A percentile compares a stretch with the other conserved stretches of the same genome.
Evolutionary conservation across 2,113 vertebrate genomes (phyloP).

Genomic region (Ciconia boyciana): DNA sequence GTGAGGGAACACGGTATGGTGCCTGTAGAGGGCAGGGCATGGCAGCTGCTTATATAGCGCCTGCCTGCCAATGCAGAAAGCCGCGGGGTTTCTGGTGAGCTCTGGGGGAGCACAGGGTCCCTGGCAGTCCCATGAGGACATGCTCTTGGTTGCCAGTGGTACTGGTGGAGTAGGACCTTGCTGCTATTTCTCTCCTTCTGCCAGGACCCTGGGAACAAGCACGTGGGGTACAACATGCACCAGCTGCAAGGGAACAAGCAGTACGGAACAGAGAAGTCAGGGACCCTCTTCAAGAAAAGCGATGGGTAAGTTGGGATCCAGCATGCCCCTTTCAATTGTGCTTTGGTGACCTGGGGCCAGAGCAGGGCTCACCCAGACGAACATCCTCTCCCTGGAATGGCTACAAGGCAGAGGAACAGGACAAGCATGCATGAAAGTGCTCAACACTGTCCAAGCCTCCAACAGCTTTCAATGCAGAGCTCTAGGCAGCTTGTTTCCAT

Average conservation of each 20-base stretch:
- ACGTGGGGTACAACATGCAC: constrained; percentile 70
- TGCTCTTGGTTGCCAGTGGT: neutral
- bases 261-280: constrained; percentile 69
- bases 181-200: neutral
- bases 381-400: neutral
- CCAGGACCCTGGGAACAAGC: constrained; percentile 68
- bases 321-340: neutral
- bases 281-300: constrained; percentile 75
- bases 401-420: neutral
- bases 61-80: neutral
- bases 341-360: neutral
- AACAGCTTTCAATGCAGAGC: neutral
- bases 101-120: neutral
- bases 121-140: neutral
- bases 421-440: neutral
- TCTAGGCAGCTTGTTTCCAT: neutral
- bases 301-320: constrained; percentile 56
- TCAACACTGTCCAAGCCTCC: neutral
- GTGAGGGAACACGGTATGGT: rapidly evolving
- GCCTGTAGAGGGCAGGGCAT: neutral
- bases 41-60: neutral
- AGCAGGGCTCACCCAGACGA: neutral
- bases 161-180: neutral
- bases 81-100: neutral
- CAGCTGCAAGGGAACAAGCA: constrained; percentile 75